A percentile compares a stretch with the other conserved stretches of the same genome.
Evolutionary conservation across 2,888 invertebrate species (phyloP).

Genomic region (Cerastis leucographa): DNA sequence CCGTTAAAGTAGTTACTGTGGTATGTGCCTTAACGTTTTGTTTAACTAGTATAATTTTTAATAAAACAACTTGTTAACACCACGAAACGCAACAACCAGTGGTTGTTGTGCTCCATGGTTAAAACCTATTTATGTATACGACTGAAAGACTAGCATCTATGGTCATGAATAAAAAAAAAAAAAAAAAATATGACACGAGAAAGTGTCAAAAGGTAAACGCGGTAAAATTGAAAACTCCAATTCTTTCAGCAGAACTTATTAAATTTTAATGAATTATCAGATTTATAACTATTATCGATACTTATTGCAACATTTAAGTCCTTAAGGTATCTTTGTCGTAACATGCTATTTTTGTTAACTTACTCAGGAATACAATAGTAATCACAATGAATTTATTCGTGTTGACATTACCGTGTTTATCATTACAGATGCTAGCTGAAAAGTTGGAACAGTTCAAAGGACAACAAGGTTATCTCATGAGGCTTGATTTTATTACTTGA

Average conservation of each 20-base stretch:
- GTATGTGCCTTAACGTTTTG: no score
- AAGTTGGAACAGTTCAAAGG: conserved; percentile 57
- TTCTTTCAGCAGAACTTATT: neutral
- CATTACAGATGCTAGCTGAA: neutral
- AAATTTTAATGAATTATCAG: neutral
- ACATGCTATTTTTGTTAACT: neutral
- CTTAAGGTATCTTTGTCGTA: neutral
- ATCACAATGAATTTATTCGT: neutral
- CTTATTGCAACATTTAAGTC: neutral
- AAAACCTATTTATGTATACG: no score
- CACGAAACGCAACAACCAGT: no score
- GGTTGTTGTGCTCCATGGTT: no score
- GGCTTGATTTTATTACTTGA: conserved; percentile 44
- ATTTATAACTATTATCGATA: neutral
- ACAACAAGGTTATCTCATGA: conserved; percentile 61
- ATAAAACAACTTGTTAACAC: no score
- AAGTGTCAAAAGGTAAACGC: conserved; percentile 5
- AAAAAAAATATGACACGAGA: neutral
- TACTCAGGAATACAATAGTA: neutral
- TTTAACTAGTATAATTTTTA: no score
- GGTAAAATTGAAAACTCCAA: conserved; percentile 34
- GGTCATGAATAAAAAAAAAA: no score
- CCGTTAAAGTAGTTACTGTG: no score
- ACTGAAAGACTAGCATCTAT: no score
- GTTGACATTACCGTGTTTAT: conserved; percentile 29